These are phyloP conservation scores for Meriones psammophilus DNA, from an alignment of 2,797 vertebrate species.

Conservation along the genomic window DNA sequence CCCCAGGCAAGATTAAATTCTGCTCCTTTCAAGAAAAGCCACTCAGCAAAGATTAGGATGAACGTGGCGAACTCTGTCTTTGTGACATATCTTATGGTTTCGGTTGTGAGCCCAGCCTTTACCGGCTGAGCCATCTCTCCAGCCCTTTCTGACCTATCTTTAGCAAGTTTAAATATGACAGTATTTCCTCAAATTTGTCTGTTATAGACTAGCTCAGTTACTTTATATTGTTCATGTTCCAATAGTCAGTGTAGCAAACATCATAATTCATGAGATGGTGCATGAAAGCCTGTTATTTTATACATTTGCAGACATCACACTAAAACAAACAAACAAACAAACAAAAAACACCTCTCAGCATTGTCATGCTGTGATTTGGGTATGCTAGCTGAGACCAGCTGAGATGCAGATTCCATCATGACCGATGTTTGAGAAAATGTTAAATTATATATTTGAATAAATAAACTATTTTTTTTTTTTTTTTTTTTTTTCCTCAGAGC, in stretches of 20 bases:
- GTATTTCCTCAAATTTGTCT: background rate
- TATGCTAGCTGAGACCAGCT: background rate
- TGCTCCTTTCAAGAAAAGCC: background rate
- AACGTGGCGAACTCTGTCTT: background rate
- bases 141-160: background rate
- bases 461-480: too few relatives aligned
- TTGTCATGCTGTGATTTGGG: background rate
- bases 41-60: background rate
- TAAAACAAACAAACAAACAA: background rate
- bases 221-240: background rate
- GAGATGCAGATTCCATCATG: background rate
- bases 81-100: background rate
- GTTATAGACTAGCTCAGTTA: background rate
- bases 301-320: background rate
- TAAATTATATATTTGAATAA: background rate
- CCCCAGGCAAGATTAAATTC: conserved; percentile 20
- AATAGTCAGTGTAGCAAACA: background rate
- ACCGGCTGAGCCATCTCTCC: background rate
- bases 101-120: background rate
- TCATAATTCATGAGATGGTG: background rate
- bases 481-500: too few relatives aligned
- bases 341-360: background rate
- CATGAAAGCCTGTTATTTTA: background rate
- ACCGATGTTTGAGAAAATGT: background rate
- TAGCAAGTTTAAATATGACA: background rate